Evolutionary conservation across 2,113 vertebrate genomes (phyloP), one percentile per base, ranked within the genome.

Genomic region (Pogonocichla stellata): DNA sequence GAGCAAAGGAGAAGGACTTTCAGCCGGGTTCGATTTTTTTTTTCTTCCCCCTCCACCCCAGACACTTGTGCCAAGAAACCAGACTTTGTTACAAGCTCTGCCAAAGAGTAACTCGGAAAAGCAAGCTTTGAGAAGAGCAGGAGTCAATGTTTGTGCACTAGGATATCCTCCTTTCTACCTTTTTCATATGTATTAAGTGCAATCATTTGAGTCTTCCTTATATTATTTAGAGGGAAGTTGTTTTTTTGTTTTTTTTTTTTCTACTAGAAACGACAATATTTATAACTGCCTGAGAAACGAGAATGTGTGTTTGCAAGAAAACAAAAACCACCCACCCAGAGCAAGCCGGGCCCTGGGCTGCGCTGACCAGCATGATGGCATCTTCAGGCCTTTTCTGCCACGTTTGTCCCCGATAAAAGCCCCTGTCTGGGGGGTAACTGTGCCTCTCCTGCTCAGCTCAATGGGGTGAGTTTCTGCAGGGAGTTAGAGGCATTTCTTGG

Each of bases 121-220:
- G 93, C 93, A 91, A 96, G 95, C 96, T 96, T 82, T 96, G 97
- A 95, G 97, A 93, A 95, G 96, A 97, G 92, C 96, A 95, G 97
- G 97, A 97, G 95, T 96, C 83, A 91, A 93, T 82, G 95, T 97
- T 97, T 97, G 97, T 98, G 98, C 98, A 98, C 98, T 98, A 98
- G 97, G 98, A 96, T 47, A 85, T 92, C 95, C 97, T 98, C 97
- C 97, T 97, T 98, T 96, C 98, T 97, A 98, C 97, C 97, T 98
- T 98, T 95, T 95, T 97, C 97, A 93, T 98, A 95, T 96, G 97
- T 98, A 97, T 97, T 95, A 98, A 98, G 98, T 99, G 98, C 98
- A 99, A 98, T 98, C 98, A 97, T 97, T 98, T 95, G 97, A 98
- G 97, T 98, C 92, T 95, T 95, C 95, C 98, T 96, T 98, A 79